Evolutionary conservation across 2,797 vertebrate species (phyloP).

Genomic region (Cebuella pygmaea): DNA sequence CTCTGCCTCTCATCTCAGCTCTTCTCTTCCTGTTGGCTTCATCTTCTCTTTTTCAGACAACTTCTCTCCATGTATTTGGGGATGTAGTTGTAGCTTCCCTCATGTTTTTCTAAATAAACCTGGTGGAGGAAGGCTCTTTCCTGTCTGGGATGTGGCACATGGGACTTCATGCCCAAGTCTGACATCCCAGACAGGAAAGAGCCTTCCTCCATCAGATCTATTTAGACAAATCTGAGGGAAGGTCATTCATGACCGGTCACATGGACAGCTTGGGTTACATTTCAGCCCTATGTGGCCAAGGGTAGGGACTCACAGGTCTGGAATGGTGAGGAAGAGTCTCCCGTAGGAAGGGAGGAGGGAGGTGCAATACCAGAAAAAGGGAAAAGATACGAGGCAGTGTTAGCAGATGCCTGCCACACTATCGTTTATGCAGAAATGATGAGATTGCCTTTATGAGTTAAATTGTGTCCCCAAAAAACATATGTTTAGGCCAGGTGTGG

Average conservation of each 20-base stretch:
- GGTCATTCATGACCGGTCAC: background rate
- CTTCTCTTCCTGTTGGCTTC: background rate
- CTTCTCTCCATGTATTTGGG: background rate
- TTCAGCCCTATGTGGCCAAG: background rate
- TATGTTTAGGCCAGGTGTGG: background rate
- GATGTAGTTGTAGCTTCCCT: background rate
- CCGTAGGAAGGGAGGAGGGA: background rate
- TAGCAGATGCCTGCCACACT: background rate
- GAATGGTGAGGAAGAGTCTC: background rate
- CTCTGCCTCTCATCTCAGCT: background rate
- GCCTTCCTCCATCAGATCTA: background rate
- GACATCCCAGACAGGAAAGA: background rate
- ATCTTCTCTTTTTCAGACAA: background rate
- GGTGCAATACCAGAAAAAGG: background rate
- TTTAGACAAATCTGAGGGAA: background rate
- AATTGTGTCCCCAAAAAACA: background rate
- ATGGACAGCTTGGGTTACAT: background rate
- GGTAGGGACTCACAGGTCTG: background rate
- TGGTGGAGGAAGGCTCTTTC: background rate
- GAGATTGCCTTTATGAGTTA: background rate
- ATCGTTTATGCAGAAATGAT: background rate
- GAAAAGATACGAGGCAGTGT: background rate
- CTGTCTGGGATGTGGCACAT: background rate
- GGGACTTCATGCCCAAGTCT: too few species aligned
- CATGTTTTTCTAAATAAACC: background rate